Evolutionary conservation across 2,888 invertebrate genomes (phyloP).

Genomic region (Cryptocheilus praepositus): DNA sequence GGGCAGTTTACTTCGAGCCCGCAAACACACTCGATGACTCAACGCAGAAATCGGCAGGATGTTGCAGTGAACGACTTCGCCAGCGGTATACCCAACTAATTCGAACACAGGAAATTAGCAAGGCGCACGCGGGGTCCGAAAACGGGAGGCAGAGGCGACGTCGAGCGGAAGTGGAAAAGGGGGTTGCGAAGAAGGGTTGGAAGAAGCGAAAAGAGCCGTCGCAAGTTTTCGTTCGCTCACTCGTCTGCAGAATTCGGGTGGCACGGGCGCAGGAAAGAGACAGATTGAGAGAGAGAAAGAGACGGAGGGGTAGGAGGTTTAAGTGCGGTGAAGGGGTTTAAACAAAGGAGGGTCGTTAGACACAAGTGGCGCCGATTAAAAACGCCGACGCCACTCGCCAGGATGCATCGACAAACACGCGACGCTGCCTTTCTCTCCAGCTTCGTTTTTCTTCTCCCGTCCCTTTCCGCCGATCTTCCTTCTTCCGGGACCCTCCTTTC

Average conservation of each 20-base stretch:
- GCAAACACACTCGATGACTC: not conserved
- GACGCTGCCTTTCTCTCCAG: conserved; percentile 39
- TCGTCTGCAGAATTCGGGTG: not conserved
- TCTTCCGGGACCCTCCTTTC: not conserved
- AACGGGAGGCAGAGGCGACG: not conserved
- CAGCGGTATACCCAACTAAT: not conserved
- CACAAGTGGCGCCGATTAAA: conserved; percentile 65
- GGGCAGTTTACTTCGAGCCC: no score
- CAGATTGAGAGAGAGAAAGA: not conserved
- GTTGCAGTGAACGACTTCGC: not conserved
- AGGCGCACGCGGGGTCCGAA: not conserved
- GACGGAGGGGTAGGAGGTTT: conserved; percentile 24
- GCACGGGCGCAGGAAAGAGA: not conserved
- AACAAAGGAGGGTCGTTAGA: conserved; percentile 72
- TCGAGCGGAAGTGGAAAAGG: not conserved
- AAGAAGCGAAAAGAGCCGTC: conserved; percentile 4
- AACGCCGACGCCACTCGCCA: conserved; percentile 61
- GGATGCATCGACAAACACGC: conserved; percentile 64
- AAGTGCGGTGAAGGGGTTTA: conserved; percentile 60
- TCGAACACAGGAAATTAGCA: conserved; percentile 1
- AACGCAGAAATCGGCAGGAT: not conserved
- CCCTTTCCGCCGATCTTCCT: conserved; percentile 2
- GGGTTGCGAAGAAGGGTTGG: not conserved
- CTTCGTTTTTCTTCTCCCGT: conserved; percentile 22
- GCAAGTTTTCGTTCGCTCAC: conserved; percentile 7